These are phyloP conservation scores for Balaeniceps rex DNA, from an alignment of 2,113 vertebrate species.

Conservation along the genomic window DNA sequence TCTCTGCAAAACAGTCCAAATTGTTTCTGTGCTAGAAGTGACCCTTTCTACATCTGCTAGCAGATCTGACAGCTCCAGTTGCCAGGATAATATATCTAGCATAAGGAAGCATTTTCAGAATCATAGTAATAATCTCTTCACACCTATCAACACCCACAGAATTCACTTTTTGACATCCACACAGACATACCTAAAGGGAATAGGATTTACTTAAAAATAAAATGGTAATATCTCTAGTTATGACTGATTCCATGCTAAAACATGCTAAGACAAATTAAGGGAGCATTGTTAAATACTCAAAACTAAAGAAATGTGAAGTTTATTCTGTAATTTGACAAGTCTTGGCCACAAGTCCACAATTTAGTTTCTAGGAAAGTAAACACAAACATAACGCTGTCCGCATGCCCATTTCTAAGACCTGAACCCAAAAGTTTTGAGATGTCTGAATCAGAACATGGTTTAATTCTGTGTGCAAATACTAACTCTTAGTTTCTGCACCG, in stretches of 20 bases:
- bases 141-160: constrained; percentile 40
- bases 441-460: neutral
- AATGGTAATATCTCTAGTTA: neutral
- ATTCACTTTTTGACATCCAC: constrained; percentile 23
- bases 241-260: neutral
- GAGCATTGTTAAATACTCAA: neutral
- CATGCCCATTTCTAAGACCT: neutral
- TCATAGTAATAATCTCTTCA: constrained; percentile 58
- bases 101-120: constrained; percentile 44
- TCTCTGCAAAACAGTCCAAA: constrained; percentile 31
- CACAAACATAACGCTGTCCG: neutral
- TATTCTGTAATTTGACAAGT: neutral
- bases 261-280: neutral
- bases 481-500: neutral
- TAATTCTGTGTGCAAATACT: neutral
- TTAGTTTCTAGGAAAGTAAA: neutral
- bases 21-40: constrained; percentile 35
- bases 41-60: constrained; percentile 34
- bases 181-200: neutral
- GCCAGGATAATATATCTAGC: neutral
- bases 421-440: neutral
- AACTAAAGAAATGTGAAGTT: neutral
- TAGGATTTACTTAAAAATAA: neutral
- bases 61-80: constrained; percentile 35
- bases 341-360: neutral